Conservation (phyloP, 2,888 invertebrate species). For the Smittia aterrima region DNA sequence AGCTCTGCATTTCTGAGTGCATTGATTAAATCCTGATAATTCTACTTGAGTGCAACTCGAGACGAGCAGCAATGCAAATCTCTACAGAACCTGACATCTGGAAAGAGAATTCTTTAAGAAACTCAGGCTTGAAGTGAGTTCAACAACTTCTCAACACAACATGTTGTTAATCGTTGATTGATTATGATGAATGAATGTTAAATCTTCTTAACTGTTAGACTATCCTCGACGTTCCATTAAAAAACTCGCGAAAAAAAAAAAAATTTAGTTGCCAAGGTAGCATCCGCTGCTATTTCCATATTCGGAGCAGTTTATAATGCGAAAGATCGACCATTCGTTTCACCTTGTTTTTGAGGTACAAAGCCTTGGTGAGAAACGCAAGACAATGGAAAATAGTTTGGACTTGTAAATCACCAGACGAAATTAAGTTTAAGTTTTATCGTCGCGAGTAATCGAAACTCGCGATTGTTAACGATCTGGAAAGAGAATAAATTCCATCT, state of each 20-base stretch:
- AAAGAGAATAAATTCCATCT: neutral
- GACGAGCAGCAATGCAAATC: neutral
- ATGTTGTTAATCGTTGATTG: neutral
- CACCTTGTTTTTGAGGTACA: neutral
- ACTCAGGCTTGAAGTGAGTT: neutral
- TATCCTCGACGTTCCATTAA: neutral
- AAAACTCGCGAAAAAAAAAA: neutral
- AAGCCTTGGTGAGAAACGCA: neutral
- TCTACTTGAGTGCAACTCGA: neutral
- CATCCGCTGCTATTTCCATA: neutral
- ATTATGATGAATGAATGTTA: neutral
- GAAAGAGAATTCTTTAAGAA: neutral
- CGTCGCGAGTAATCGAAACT: neutral
- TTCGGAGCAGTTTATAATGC: neutral
- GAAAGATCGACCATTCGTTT: neutral
- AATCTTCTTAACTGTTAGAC: neutral
- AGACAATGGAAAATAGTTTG: neutral
- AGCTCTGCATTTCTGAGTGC: too few species aligned
- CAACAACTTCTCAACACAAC: neutral
- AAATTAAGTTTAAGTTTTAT: neutral
- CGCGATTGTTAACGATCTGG: neutral
- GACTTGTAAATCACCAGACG: slow-evolving; percentile 1
- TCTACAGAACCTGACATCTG: too few species aligned
- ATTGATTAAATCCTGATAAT: too few species aligned
- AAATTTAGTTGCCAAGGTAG: neutral